These are phyloP conservation scores for Heliornis fulica DNA, from an alignment of 2,113 vertebrate species.

Conservation along the genomic window DNA sequence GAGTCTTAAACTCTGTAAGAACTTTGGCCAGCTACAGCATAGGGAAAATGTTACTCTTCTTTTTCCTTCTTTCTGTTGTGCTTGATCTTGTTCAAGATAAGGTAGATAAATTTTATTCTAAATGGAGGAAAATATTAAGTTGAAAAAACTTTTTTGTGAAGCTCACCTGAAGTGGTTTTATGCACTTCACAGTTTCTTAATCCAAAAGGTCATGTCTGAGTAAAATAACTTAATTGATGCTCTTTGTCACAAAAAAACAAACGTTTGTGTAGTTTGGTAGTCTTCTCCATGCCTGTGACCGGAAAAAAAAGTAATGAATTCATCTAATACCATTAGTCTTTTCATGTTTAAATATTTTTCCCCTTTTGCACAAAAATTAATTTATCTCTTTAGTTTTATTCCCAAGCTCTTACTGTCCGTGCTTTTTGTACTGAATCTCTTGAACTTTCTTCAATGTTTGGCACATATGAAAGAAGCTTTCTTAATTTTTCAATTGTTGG, in stretches of 20 bases:
- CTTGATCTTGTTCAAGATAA: not conserved
- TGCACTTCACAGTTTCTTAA: not conserved
- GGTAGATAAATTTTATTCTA: not conserved
- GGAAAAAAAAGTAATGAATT: not conserved
- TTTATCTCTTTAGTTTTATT: not conserved
- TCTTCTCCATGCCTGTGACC: rapidly evolving
- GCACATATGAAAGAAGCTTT: not conserved
- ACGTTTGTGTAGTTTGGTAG: not conserved
- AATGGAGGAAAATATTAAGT: not conserved
- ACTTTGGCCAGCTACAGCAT: not conserved
- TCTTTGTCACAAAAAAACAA: not conserved
- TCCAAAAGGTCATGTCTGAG: not conserved
- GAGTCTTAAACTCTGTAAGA: not conserved
- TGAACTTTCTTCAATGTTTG: not conserved
- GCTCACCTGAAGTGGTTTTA: not conserved
- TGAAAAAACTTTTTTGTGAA: not conserved
- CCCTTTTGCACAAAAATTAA: not conserved
- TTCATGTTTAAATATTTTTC: not conserved
- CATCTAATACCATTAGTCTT: not conserved
- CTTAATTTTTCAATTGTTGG: not conserved
- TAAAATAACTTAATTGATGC: not conserved
- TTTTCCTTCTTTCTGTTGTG: not conserved
- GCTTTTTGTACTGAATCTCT: not conserved
- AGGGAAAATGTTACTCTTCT: not conserved
- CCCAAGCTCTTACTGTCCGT: not conserved